A percentile compares a stretch with the other conserved stretches of the same genome.
Conservation (phyloP, 2,888 invertebrate species). For the Adelognathus sp. region DNA sequence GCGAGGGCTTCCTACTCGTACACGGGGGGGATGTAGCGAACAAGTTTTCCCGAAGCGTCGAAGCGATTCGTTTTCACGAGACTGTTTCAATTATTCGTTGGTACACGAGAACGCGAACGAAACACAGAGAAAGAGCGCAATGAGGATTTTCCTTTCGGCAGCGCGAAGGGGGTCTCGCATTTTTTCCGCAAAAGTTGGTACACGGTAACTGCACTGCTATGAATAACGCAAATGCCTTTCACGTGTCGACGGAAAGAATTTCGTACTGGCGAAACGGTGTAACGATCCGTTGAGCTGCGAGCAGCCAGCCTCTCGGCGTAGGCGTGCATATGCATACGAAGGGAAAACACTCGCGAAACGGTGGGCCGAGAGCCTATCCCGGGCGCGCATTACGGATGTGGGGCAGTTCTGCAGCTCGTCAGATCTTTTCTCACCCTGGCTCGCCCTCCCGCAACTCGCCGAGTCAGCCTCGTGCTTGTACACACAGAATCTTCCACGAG, state of each 20-base stretch:
- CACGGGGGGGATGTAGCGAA: background rate
- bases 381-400: constrained; percentile 29
- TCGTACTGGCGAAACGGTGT: constrained; percentile 34
- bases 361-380: constrained; percentile 9
- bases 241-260: constrained; percentile 50
- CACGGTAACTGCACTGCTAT: constrained; percentile 28
- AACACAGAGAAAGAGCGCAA: background rate
- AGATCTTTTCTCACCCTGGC: constrained; percentile 19
- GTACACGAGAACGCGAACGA: too few relatives aligned
- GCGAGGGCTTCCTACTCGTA: too few relatives aligned
- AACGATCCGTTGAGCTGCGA: constrained; percentile 36
- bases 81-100: constrained; percentile 5
- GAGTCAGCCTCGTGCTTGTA: background rate
- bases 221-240: constrained; percentile 54
- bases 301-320: background rate
- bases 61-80: constrained; percentile 6
- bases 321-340: constrained; percentile 19
- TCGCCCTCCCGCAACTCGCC: background rate
- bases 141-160: background rate
- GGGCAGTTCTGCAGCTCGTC: constrained; percentile 35
- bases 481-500: background rate
- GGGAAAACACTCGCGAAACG: constrained; percentile 43
- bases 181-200: background rate
- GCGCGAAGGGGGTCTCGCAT: background rate
- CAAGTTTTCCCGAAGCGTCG: constrained; percentile 2